Percentiles rank a stretch among this genome's conserved stretches.
phyloP scores from a whole-genome alignment of 2,797 vertebrate genomes.

The Spondyliosoma cantharus region DNA sequence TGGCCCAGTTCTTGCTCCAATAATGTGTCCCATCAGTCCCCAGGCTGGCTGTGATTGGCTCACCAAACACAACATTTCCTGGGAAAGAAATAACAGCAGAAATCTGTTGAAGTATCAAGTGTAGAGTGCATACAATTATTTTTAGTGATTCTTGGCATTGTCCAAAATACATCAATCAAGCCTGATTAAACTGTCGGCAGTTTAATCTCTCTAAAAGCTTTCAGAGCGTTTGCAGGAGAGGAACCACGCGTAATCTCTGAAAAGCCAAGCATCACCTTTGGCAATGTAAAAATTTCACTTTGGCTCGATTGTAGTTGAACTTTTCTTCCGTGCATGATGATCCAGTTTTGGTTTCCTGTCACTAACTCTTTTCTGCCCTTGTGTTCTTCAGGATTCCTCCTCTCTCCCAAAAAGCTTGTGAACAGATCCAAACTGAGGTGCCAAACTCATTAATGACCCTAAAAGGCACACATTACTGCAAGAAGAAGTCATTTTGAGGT shows the following conservation, averaged over 20 bases:
- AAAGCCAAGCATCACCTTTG: conserved; percentile 8
- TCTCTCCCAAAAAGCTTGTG: conserved; percentile 2
- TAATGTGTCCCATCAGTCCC: conserved; percentile 98
- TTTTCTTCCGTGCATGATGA: neutral
- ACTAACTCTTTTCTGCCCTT: conserved; percentile 7
- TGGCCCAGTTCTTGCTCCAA: conserved; percentile 99
- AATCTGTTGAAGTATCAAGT: neutral
- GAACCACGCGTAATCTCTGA: neutral
- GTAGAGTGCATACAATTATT: neutral
- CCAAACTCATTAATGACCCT: conserved; percentile 7
- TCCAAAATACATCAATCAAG: neutral
- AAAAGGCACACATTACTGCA: conserved; percentile 6
- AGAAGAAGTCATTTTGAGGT: conserved; percentile 21
- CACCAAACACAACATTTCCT: conserved; percentile 98
- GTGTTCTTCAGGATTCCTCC: neutral
- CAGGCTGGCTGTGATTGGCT: conserved; percentile 96
- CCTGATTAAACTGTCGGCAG: conserved; percentile 39
- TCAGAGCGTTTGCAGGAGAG: conserved; percentile 33
- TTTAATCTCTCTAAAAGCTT: conserved; percentile 54
- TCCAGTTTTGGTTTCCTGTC: conserved; percentile 11
- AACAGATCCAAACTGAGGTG: conserved; percentile 37
- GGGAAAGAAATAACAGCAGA: conserved; percentile 16
- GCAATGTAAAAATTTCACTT: conserved; percentile 24
- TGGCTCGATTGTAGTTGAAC: conserved; percentile 7
- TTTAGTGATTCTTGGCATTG: conserved; percentile 6